Base-by-base conservation (phyloP, 2,888 invertebrate species). In the Ommatoiulus sabulosus region DNA sequence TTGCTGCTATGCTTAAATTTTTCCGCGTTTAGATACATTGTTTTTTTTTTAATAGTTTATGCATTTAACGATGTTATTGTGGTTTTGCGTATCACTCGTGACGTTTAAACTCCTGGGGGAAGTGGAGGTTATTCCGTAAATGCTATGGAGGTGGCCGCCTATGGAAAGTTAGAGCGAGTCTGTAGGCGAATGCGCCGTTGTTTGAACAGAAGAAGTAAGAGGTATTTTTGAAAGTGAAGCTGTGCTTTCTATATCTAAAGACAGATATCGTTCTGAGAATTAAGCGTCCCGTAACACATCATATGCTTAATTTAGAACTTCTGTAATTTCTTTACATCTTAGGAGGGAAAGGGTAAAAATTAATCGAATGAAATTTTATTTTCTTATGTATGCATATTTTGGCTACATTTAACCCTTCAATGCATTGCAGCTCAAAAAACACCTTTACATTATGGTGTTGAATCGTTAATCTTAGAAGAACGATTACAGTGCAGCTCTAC, bases 1-100 rank as follows among this genome's bases (percentile, higher is more conserved):
- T 80, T 80, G 80, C 80, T 80, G 35, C 80, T 43, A 80, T 80
- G 35, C 80, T 35, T 80, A 15, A 80, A 35, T 24, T 80, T 43
- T 80, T 10, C 80, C 80, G 35, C 12, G 15, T 80, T 80, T 35
- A 80, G 72, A 72, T 72, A 72, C 35, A 72, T n/a, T 72, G 24
- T 72, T 72, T 80, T 80, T 80, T 57, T 35, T 43, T 15, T 80
- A 1, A 4, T 80, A 24, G n/a, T 24, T 72, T 24, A 24, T 10
- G 4, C 35, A 80, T 24, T 10, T 35, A 80, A 35, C 24, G 35
- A 80, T 35, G 80, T 12, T 24, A 35, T 80, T 80, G 15, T 35
- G 35, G 20, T 15, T 80, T 15, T 43, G 4, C 7, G 0, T 63
- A 72, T 72, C 24, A 72, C 72, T 20, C 17, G 5, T 63, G 4